Evolutionary conservation across 2,888 invertebrate species (phyloP), one percentile per base, ranked within the genome.

Genomic region (Heliconius ethilla): DNA sequence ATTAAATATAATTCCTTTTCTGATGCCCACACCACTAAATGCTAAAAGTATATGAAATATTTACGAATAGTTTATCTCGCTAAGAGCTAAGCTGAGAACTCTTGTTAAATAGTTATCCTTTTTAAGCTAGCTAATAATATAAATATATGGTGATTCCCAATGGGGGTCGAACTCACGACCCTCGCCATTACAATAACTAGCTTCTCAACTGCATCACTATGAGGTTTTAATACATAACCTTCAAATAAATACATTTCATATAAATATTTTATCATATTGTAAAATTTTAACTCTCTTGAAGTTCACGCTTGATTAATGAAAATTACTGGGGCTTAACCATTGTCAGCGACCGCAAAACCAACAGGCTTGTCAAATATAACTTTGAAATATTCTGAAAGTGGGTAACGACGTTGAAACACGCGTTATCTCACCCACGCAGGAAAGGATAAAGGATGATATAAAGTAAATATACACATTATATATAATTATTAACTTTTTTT

Each of bases 311-410:
- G 51, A 18, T 51, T 51, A 51, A 9, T 18, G 18, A 62, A 62
- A 62, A 62, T 15, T 13, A 25, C 59, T 62, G 25, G 27, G 3
- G 15, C 63, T 15, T 7, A 18, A 63, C 2, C 27, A 40, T 40
- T 45, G 40, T 18, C 25, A 45, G 40, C 40, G 25, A 69, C 69
- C 69, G 25, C 69, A 69, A 69, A 69, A 45, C 40, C 40, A 45
- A 67, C 67, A 25, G 37, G 25, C 25, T 69, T 40, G 69, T 45
- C 69, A 40, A 69, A 69, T 40, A 69, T 69, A 40, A 69, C 67
- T 45, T 69, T 25, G 25, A 45, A 69, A 45, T 69, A 37, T 40
- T 15, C 40, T 27, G 69, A 69, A 69, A 67, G 40, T 40, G 40
- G 13, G 67, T 67, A 69, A 13, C 25, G 67, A 40, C 40, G 67